Percentiles rank a stretch among this genome's conserved stretches.
Evolutionary conservation across 2,797 vertebrate species (phyloP).

Genomic region (Clarias fuscus): DNA sequence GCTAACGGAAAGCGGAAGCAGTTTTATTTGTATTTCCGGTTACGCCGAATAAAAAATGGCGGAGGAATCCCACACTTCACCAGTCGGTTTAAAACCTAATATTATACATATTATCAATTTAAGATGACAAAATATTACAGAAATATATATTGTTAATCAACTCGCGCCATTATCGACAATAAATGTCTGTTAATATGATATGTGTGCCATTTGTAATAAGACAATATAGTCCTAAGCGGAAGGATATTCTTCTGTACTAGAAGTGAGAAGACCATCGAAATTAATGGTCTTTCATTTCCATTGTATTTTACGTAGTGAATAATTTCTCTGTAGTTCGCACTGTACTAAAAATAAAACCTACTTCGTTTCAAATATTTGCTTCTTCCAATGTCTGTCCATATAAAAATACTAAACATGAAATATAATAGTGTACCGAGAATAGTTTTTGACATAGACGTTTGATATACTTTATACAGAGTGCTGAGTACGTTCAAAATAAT

Average conservation of each 20-base stretch:
- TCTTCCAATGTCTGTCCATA: not conserved
- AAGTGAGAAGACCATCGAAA: constrained; percentile 74
- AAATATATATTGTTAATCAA: not conserved
- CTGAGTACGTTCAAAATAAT: not conserved
- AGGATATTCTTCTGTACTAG: constrained; percentile 49
- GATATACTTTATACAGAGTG: not conserved
- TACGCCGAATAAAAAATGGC: constrained; percentile 49
- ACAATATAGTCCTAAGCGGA: constrained; percentile 67
- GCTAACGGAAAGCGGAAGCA: constrained; percentile 65
- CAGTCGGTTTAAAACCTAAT: not conserved
- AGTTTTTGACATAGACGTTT: not conserved
- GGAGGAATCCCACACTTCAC: constrained; percentile 52
- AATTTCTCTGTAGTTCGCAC: not conserved
- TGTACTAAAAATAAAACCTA: not conserved
- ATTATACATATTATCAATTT: not conserved
- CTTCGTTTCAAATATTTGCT: no score
- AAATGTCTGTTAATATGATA: accelerated
- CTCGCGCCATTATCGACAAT: no score
- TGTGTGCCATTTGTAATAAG: not conserved
- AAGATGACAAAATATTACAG: not conserved
- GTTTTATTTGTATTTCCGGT: constrained; percentile 60
- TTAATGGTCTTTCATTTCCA: constrained; percentile 70
- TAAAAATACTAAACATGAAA: not conserved
- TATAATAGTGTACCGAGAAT: not conserved
- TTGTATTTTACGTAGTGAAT: not conserved